Evolutionary conservation across 1,140 invertebrate species (phyloP).

Genomic region (Dendrolimus punctatus): DNA sequence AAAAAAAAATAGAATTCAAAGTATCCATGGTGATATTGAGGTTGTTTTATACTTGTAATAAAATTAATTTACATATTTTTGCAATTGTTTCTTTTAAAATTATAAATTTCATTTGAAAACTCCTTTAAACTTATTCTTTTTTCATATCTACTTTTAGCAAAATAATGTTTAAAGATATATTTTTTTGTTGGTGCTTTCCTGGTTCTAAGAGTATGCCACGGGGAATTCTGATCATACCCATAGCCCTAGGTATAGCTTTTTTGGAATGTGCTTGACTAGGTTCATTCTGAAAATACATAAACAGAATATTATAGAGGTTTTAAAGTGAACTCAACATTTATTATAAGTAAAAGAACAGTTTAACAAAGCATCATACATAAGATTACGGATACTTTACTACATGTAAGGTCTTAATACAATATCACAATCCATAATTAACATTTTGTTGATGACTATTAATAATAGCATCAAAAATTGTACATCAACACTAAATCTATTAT

Average conservation of each 20-base stretch:
- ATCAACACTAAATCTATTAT: slow-evolving; percentile 2
- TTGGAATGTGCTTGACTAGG: neutral
- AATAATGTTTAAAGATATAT: slow-evolving; percentile 32
- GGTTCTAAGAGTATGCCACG: slow-evolving; percentile 28
- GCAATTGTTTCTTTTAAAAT: slow-evolving; percentile 1
- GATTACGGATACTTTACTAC: no score
- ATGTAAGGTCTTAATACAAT: no score
- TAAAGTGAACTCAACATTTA: no score
- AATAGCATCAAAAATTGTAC: slow-evolving; percentile 1
- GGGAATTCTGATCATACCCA: slow-evolving; percentile 31
- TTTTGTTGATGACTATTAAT: neutral
- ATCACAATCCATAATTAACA: no score
- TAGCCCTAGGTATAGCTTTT: slow-evolving; percentile 7
- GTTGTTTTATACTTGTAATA: neutral
- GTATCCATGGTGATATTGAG: no score
- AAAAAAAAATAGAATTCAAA: neutral
- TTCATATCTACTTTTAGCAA: slow-evolving; percentile 24
- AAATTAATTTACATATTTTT: neutral
- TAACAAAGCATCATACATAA: no score
- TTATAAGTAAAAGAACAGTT: no score
- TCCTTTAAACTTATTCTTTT: slow-evolving; percentile 2
- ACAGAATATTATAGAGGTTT: no score
- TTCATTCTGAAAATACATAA: neutral
- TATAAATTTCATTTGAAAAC: neutral
- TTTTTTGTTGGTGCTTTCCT: slow-evolving; percentile 32